phyloP scores from a whole-genome alignment of 2,888 invertebrate species.

The Agrilus biguttatus region DNA sequence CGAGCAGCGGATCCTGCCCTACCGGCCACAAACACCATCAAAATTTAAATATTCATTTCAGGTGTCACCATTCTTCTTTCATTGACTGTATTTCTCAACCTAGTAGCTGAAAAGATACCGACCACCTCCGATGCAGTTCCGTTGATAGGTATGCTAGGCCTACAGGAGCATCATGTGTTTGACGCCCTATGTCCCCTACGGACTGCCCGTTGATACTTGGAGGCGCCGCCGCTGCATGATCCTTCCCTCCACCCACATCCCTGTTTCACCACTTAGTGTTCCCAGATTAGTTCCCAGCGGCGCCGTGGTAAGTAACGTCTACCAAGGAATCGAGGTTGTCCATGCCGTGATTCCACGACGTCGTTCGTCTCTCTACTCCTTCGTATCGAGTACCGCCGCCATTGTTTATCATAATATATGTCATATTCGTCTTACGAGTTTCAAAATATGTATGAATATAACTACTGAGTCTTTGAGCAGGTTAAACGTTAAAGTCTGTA shows the following conservation, averaged over 20 bases:
- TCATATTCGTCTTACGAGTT: too few relatives aligned
- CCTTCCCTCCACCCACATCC: slow-evolving; percentile 7
- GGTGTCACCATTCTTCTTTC: slow-evolving; percentile 94
- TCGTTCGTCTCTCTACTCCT: too few relatives aligned
- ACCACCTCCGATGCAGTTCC: slow-evolving; percentile 72
- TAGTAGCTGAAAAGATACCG: slow-evolving; percentile 95
- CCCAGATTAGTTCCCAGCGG: slow-evolving; percentile 7
- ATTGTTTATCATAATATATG: neutral
- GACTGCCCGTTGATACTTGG: slow-evolving; percentile 37
- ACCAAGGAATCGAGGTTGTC: slow-evolving; percentile 1
- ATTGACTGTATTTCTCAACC: slow-evolving; percentile 94
- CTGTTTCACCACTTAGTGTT: slow-evolving; percentile 3
- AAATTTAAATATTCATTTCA: slow-evolving; percentile 42
- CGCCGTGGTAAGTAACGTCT: slow-evolving; percentile 8
- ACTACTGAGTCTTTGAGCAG: too few relatives aligned
- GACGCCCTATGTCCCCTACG: slow-evolving; percentile 29
- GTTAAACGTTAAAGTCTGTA: too few relatives aligned
- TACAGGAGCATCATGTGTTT: slow-evolving; percentile 32
- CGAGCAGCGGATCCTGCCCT: slow-evolving; percentile 13
- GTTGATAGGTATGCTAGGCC: slow-evolving; percentile 53
- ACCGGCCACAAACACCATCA: slow-evolving; percentile 24
- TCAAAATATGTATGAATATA: too few relatives aligned
- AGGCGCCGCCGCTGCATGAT: slow-evolving; percentile 20
- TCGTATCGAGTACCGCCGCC: neutral
- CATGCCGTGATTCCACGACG: neutral